Evolutionary conservation across 2,113 vertebrate species (phyloP), one percentile per base, ranked within the genome.

Genomic region (Engystomops pustulosus): DNA sequence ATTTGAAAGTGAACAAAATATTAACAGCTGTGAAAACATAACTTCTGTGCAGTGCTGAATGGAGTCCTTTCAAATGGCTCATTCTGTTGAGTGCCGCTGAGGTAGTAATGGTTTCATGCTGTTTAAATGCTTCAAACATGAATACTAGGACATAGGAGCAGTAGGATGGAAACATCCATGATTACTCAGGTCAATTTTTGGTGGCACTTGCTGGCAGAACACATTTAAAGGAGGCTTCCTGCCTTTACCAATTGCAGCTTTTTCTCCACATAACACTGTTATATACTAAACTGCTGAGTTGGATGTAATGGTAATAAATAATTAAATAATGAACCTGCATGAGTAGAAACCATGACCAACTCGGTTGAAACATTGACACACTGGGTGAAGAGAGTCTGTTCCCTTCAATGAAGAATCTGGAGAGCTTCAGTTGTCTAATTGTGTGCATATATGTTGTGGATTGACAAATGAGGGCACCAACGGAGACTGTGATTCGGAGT

Each of bases 1-100:
- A 69, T 79, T 85, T 85, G 45, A 79, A 85, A 85, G 47, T 44
- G 65, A 79, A 79, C 83, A 85, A 85, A 85, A 85, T 85, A 79
- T 85, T 85, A 79, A 70, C 83, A 85, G 83, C 83, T 85, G 83
- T 85, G 25, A 85, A 85, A 85, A 79, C 83, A 85, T 17, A 38
- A 85, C 83, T 85, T 58, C 83, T 84, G 81, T 84, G 72, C 60
- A 53, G 15, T 10, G 81, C 72, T 85, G 83, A 85, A 85, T 85
- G 30, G 83, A 79, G 49, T 30, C 65, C 72, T 85, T 85, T 85
- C 83, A 85, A 78, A 45, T 49, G 25, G 47, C 76, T 85, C 75
- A 60, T 78, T 84, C 82, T 20, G 82, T 41, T 69, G 82, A 84
- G 82, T 79, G 75, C 60, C 41, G 62, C 74, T 78, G 75, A 67